These are phyloP conservation scores for Staurois parvus DNA, from an alignment of 2,797 vertebrate species.

Conservation along the genomic window DNA sequence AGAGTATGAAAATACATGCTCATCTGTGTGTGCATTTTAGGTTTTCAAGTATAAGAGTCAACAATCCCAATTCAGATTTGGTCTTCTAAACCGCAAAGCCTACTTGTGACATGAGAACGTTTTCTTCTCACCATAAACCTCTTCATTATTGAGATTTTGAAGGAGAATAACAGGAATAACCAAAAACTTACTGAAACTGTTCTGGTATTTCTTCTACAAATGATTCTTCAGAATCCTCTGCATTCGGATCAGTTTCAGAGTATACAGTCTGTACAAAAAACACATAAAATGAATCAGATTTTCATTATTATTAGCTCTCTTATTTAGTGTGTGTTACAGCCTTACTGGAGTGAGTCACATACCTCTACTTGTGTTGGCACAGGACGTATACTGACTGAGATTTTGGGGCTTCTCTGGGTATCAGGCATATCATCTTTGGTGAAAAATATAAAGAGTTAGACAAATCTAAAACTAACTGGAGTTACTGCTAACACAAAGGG, in stretches of 20 bases:
- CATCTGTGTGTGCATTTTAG: no score
- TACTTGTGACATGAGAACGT: no score
- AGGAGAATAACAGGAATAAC: no score
- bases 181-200: constrained; percentile 21
- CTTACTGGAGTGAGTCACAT: neutral
- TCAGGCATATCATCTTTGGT: constrained; percentile 65
- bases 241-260: neutral
- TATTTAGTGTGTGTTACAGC: neutral
- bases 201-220: neutral
- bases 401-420: constrained; percentile 64
- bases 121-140: no score
- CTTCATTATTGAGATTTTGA: no score
- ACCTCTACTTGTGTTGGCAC: constrained; percentile 56
- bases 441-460: neutral
- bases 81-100: no score
- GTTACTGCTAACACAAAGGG: no score
- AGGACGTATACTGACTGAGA: constrained; percentile 65
- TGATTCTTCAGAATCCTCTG: neutral
- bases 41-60: no score
- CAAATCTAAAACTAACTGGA: no score
- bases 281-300: neutral
- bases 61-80: no score
- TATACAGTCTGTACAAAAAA: neutral
- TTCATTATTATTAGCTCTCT: neutral
- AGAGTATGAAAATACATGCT: no score